Conservation (phyloP, 2,113 vertebrate genomes). For the Gopherus evgoodei region DNA sequence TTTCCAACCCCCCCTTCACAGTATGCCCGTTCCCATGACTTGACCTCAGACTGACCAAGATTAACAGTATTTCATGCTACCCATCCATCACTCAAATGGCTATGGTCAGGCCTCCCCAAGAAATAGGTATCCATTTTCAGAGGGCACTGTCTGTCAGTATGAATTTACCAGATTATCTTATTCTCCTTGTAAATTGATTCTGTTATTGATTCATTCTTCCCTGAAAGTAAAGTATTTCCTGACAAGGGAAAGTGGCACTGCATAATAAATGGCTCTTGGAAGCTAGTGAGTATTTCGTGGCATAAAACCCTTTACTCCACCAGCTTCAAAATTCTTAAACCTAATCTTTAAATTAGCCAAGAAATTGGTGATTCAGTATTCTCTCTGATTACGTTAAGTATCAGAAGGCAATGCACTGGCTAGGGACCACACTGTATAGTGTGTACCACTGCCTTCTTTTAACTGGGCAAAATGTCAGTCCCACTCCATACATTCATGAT, state of each 20-base stretch:
- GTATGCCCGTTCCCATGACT: not conserved
- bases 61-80: not conserved
- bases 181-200: not conserved
- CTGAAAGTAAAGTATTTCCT: not conserved
- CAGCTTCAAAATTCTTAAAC: not conserved
- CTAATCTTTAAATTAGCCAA: not conserved
- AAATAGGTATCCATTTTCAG: not conserved
- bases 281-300: not conserved
- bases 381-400: not conserved
- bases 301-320: not conserved
- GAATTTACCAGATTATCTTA: slow-evolving; percentile 8
- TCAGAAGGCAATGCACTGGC: not conserved
- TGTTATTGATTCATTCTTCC: slow-evolving; percentile 19
- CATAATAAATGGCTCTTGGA: not conserved
- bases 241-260: not conserved
- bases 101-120: not conserved
- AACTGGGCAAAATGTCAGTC: not conserved
- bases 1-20: not conserved
- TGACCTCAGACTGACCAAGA: not conserved
- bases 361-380: not conserved
- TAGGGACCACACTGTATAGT: not conserved
- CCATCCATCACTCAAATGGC: not conserved
- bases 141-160: not conserved
- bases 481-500: not conserved
- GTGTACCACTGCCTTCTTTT: not conserved